phyloP scores from a whole-genome alignment of 1,140 invertebrate genomes.

The Bombyx mandarina region DNA sequence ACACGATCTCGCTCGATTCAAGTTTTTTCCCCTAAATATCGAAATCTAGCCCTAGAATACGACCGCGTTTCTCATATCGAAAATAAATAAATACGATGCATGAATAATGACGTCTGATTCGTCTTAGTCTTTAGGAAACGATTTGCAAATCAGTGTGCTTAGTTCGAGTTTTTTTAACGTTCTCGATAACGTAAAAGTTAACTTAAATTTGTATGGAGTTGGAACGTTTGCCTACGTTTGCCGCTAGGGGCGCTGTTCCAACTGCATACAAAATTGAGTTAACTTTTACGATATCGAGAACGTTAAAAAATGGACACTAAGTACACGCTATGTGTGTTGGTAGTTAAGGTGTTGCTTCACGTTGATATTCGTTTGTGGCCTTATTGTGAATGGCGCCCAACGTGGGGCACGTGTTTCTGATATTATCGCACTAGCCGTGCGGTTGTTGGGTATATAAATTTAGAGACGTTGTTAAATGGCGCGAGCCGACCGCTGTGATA shows the following conservation, averaged over 20 bases:
- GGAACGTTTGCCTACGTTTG: no score
- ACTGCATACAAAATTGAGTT: no score
- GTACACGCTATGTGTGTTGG: neutral
- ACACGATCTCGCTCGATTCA: slow-evolving; percentile 49
- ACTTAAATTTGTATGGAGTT: no score
- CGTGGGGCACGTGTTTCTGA: slow-evolving; percentile 33
- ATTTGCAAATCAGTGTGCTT: slow-evolving; percentile 27
- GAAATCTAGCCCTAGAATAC: no score
- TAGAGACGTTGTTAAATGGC: slow-evolving; percentile 28
- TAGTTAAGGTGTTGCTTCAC: slow-evolving; percentile 28
- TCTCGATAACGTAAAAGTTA: no score
- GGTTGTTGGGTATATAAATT: slow-evolving; percentile 11
- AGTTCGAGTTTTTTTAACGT: no score
- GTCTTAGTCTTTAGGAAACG: slow-evolving; percentile 2
- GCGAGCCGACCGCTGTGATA: slow-evolving; percentile 59
- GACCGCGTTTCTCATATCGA: no score
- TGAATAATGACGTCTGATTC: no score
- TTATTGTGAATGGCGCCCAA: slow-evolving; percentile 47
- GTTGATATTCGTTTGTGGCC: slow-evolving; percentile 60
- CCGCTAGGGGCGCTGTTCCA: no score
- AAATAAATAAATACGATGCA: no score
- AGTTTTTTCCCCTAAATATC: neutral
- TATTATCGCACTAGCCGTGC: slow-evolving; percentile 11
- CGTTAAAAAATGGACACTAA: no score
- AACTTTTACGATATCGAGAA: no score